Conservation (phyloP, 2,888 invertebrate genomes). For the Drosophila acutilabella region DNA sequence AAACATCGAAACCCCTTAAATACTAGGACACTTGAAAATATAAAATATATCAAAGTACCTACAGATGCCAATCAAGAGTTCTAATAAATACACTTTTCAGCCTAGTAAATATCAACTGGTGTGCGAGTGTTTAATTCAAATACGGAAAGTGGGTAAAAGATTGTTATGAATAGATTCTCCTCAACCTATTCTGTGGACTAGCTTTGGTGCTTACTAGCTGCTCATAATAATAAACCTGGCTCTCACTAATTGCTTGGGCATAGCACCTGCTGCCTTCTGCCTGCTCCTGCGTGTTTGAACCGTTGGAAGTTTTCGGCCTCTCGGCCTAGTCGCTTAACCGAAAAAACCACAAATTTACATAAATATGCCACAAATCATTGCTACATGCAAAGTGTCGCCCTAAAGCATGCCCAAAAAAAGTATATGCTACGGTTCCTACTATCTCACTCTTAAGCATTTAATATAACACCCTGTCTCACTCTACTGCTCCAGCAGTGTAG, state of each 20-base stretch:
- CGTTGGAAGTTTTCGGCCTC: conserved; percentile 25
- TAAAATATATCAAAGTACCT: neutral
- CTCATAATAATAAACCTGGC: conserved; percentile 46
- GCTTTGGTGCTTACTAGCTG: conserved; percentile 24
- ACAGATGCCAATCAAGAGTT: neutral
- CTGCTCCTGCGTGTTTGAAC: conserved; percentile 11
- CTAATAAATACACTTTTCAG: neutral
- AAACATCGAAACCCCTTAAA: too few species aligned
- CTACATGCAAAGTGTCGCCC: conserved; percentile 54
- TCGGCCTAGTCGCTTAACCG: conserved; percentile 45
- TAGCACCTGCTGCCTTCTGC: conserved; percentile 67
- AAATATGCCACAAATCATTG: conserved; percentile 83
- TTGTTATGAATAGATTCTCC: conserved; percentile 25
- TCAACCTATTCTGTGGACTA: conserved; percentile 1
- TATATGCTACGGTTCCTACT: conserved; percentile 1
- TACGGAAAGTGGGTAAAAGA: conserved; percentile 4
- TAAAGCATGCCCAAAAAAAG: conserved; percentile 26
- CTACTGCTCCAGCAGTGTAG: conserved; percentile 5
- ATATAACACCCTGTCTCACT: neutral
- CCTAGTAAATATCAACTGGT: conserved; percentile 1
- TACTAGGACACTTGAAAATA: neutral
- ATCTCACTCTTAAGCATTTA: conserved; percentile 1
- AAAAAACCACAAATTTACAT: conserved; percentile 81
- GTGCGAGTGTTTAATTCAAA: conserved; percentile 2
- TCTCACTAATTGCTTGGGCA: conserved; percentile 78